These are phyloP conservation scores for Antheraea yamamai DNA, from an alignment of 2,888 invertebrate species.

Conservation along the genomic window DNA sequence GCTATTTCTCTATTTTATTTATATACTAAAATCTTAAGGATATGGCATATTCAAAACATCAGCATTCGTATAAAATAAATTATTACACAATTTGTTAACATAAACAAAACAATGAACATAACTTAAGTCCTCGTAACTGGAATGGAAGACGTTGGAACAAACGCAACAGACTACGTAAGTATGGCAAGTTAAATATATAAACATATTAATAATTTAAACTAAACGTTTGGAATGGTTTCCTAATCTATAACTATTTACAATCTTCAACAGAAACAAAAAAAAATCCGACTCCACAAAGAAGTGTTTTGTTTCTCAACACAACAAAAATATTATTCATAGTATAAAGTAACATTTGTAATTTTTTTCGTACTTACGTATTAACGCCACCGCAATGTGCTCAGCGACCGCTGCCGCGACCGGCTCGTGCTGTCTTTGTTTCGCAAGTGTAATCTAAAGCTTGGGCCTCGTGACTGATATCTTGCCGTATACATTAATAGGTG, in stretches of 20 bases:
- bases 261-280: constrained; percentile 70
- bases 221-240: constrained; percentile 76
- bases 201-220: constrained; percentile 74
- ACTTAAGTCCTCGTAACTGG: constrained; percentile 57
- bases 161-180: constrained; percentile 68
- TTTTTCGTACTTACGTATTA: too few species aligned
- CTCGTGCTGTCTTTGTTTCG: too few species aligned
- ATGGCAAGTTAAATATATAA: constrained; percentile 78
- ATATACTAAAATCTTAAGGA: constrained; percentile 42
- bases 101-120: constrained; percentile 74
- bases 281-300: constrained; percentile 33
- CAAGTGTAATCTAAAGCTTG: too few species aligned
- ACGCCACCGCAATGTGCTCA: too few species aligned
- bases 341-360: neutral
- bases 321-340: neutral
- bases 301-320: neutral
- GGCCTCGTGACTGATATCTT: too few species aligned
- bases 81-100: constrained; percentile 70
- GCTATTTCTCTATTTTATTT: constrained; percentile 25
- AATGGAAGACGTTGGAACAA: constrained; percentile 68
- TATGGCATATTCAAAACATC: constrained; percentile 47
- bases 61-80: constrained; percentile 62
- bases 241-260: constrained; percentile 72
- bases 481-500: too few species aligned
- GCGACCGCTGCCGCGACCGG: too few species aligned